phyloP scores from a whole-genome alignment of 2,113 vertebrate genomes.

The Fulmarus glacialis region DNA sequence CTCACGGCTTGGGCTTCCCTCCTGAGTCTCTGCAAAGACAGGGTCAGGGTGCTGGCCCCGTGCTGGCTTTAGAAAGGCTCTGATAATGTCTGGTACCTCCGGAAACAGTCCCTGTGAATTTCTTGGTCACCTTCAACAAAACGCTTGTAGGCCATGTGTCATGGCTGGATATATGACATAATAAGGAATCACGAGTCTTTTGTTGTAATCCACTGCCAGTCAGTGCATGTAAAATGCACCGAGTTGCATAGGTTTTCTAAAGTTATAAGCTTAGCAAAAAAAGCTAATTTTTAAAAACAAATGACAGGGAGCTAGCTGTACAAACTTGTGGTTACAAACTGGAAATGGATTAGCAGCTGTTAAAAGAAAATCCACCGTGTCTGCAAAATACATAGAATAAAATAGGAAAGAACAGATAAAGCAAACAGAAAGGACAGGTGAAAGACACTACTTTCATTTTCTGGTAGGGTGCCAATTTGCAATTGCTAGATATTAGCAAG shows the following conservation, averaged over 20 bases:
- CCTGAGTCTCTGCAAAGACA: neutral
- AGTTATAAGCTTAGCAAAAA: neutral
- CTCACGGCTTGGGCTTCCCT: neutral
- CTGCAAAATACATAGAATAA: neutral
- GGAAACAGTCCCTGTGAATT: accelerated
- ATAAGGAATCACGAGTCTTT: neutral
- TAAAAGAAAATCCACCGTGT: neutral
- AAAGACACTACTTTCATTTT: neutral
- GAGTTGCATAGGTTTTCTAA: neutral
- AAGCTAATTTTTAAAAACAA: neutral
- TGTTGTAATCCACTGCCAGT: neutral
- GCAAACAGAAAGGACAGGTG: neutral
- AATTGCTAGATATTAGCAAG: slow-evolving; percentile 19
- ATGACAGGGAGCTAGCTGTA: neutral
- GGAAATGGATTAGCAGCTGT: neutral
- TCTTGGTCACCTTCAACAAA: neutral
- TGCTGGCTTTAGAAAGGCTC: neutral
- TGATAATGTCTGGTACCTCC: neutral
- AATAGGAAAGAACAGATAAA: neutral
- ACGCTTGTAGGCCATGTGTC: neutral
- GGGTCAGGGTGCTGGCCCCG: neutral
- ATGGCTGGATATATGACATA: neutral
- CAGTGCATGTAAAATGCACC: neutral
- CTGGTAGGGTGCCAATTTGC: neutral
- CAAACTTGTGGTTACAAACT: neutral